These are phyloP conservation scores for Propsilocerus akamusi DNA, from an alignment of 1,140 invertebrate genomes.

Conservation along the genomic window DNA sequence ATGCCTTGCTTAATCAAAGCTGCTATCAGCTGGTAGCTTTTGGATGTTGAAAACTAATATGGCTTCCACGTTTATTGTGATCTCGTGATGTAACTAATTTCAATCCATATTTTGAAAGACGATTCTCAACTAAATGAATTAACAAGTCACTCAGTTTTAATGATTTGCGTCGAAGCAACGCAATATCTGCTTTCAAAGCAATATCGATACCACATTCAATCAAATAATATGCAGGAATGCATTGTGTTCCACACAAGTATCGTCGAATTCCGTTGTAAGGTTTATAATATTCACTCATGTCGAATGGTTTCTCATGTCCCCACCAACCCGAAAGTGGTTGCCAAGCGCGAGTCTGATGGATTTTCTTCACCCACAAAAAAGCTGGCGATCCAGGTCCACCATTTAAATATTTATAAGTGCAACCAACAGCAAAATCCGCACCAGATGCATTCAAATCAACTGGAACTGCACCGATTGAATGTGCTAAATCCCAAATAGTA, in stretches of 20 bases:
- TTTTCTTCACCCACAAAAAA: slow-evolving; percentile 21
- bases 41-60: slow-evolving; percentile 21
- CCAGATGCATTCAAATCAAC: slow-evolving; percentile 19
- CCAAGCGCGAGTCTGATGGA: slow-evolving; percentile 15
- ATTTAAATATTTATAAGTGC: slow-evolving; percentile 25
- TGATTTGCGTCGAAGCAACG: slow-evolving; percentile 20
- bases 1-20: slow-evolving; percentile 15
- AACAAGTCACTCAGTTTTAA: slow-evolving; percentile 21
- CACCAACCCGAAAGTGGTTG: slow-evolving; percentile 23
- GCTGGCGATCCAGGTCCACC: slow-evolving; percentile 21
- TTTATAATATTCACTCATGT: slow-evolving; percentile 21
- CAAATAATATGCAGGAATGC: slow-evolving; percentile 17
- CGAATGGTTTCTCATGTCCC: slow-evolving; percentile 23
- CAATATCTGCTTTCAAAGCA: slow-evolving; percentile 18
- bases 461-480: slow-evolving; percentile 18
- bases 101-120: slow-evolving; percentile 16
- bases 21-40: slow-evolving; percentile 22
- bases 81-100: slow-evolving; percentile 17
- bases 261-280: slow-evolving; percentile 19
- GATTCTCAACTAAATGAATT: slow-evolving; percentile 22
- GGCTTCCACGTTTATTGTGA: slow-evolving; percentile 20
- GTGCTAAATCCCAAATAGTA: slow-evolving; percentile 24
- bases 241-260: slow-evolving; percentile 22
- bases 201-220: slow-evolving; percentile 21
- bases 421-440: slow-evolving; percentile 24